A percentile compares a stretch with the other conserved stretches of the same genome.
phyloP scores from a whole-genome alignment of 2,888 invertebrate genomes.

The Mylabris sibirica region DNA sequence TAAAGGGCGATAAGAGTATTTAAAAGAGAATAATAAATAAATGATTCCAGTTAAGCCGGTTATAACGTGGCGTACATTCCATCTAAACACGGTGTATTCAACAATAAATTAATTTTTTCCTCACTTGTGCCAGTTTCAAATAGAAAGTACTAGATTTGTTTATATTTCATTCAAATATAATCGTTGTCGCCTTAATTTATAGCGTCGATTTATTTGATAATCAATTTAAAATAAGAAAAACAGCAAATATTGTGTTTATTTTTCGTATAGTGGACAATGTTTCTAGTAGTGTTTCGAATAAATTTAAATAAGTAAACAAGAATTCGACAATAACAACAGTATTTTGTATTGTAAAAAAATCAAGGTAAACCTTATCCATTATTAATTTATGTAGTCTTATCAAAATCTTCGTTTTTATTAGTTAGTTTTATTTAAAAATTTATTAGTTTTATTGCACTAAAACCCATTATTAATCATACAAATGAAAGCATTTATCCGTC shows the following conservation, averaged over 20 bases:
- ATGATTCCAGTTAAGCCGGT: not conserved
- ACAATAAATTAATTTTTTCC: not conserved
- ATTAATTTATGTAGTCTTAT: not conserved
- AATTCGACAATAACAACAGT: not conserved
- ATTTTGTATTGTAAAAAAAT: not conserved
- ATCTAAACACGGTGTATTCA: not conserved
- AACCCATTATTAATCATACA: not conserved
- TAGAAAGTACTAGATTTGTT: not conserved
- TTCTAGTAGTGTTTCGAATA: not conserved
- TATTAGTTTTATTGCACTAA: not conserved
- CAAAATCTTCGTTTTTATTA: not conserved
- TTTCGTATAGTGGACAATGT: not conserved
- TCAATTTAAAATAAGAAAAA: not conserved
- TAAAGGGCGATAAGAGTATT: not conserved
- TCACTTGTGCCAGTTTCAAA: not conserved
- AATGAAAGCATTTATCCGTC: not conserved
- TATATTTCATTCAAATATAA: not conserved
- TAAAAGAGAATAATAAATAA: not conserved
- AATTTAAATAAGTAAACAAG: not conserved
- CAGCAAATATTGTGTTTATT: not conserved
- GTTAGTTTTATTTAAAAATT: not conserved
- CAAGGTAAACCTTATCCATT: not conserved
- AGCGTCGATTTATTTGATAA: not conserved
- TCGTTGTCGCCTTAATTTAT: not conserved
- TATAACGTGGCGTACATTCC: conserved; percentile 1